These are phyloP conservation scores for Palythoa heliodiscus DNA, from an alignment of 92 coral and sea anemone species.

Conservation along the genomic window DNA sequence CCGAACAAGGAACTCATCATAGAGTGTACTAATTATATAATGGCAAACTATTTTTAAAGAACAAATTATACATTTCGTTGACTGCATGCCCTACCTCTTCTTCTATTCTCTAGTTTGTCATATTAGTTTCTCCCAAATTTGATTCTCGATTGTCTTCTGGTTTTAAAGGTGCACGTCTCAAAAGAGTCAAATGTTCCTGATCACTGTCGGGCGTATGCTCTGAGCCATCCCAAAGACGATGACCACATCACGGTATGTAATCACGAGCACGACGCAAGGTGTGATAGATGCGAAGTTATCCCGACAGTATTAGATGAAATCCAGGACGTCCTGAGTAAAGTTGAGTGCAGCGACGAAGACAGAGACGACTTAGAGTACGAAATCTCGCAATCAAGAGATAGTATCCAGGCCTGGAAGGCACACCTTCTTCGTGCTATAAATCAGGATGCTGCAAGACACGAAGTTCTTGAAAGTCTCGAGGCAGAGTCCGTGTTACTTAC, in stretches of 20 bases:
- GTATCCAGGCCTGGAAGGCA: conserved; percentile 69
- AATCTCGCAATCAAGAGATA: conserved; percentile 48
- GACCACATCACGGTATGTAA: conserved; percentile 48
- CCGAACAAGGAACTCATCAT: conserved; percentile 22
- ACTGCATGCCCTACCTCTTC: conserved; percentile 20
- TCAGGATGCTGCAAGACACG: conserved; percentile 64
- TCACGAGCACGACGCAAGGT: conserved; percentile 58
- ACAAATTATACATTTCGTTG: conserved; percentile 10
- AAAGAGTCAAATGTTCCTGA: conserved; percentile 64
- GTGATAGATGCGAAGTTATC: conserved; percentile 66
- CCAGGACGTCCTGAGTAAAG: conserved; percentile 57
- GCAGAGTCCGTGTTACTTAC: conserved; percentile 47
- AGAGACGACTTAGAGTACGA: conserved; percentile 59
- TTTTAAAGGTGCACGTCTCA: conserved; percentile 67
- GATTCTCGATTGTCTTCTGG: conserved; percentile 17
- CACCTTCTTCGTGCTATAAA: conserved; percentile 73
- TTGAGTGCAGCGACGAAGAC: conserved; percentile 56
- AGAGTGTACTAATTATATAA: conserved; percentile 24
- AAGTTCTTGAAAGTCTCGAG: conserved; percentile 45
- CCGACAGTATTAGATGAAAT: conserved; percentile 56
- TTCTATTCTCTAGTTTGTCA: conserved; percentile 28
- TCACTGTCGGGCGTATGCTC: conserved; percentile 70
- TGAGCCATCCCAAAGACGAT: conserved; percentile 52
- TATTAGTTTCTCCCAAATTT: conserved; percentile 16
- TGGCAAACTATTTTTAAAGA: conserved; percentile 4